Evolutionary conservation across 2,113 vertebrate species (phyloP), one percentile per base, ranked within the genome.

Genomic region (Cromileptes altivelis): DNA sequence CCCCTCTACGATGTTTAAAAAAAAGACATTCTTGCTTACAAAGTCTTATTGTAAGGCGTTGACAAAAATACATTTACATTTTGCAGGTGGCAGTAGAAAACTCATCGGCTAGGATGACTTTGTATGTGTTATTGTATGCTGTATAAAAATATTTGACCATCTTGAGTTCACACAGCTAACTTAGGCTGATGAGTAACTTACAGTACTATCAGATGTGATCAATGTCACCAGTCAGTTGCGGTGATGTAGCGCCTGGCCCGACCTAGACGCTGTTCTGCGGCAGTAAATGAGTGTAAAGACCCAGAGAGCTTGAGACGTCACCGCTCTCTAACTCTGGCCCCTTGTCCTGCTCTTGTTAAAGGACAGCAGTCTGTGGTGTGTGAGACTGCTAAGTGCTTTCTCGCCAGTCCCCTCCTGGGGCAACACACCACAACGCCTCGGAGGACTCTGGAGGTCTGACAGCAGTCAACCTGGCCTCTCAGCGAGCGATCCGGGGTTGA

Each of bases 11-110:
- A 86, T 63, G 72, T 70, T 82, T 61, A 27, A 63, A 64, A 65
- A 70, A 75, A 85, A 83, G 70, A 89, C 88, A 88, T 89, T 89
- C 90, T 87, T 74, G 64, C 88, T 91, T 92, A 91, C 86, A 94
- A 91, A 91, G 27, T 85, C 65, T 80, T 82, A 79, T 91, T 92
- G 90, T 94, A 94, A 94, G 94, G 94, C 92, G 87, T 92, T 86
- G 81, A 86, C 58, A 68, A 88, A 84, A 89, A 90, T 84, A 90
- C 68, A 75, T 86, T 84, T 79, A 88, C 61, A 85, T 78, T 79
- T 84, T 79, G 85, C 62, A 71, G 30, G 55, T 78, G 80, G 70
- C 70, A 40, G 81, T 84, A 91, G 70, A 89, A 88, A 89, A 88
- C 55, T 72, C 68, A 67, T 89, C 77, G 58, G 85, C 78, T 80